Evolutionary conservation across 2,888 invertebrate species (phyloP).

Genomic region (Stratiomys singularior): DNA sequence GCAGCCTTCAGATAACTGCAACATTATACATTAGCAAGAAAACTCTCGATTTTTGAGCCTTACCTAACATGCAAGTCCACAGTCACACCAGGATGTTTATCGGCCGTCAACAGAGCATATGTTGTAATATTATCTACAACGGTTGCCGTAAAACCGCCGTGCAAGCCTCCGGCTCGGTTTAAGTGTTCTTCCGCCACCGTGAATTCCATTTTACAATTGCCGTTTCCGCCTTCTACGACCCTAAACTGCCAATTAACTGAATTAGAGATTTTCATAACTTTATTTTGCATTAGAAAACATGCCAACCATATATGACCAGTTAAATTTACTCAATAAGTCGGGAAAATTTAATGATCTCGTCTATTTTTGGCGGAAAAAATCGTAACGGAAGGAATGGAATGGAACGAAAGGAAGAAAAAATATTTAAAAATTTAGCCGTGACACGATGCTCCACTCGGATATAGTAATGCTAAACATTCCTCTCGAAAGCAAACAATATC

Average conservation of each 20-base stretch:
- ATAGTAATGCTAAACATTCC: too few species aligned
- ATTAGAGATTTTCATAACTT: too few species aligned
- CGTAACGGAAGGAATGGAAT: too few species aligned
- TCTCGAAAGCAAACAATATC: too few species aligned
- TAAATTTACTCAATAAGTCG: too few species aligned
- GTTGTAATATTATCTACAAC: constrained; percentile 79
- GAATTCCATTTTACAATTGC: constrained; percentile 80
- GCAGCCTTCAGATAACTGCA: constrained; percentile 79
- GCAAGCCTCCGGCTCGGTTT: constrained; percentile 80
- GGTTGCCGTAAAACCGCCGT: constrained; percentile 87
- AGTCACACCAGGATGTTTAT: constrained; percentile 78
- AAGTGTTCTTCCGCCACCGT: constrained; percentile 78
- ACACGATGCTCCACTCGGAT: too few species aligned
- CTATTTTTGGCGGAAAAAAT: too few species aligned
- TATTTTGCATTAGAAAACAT: too few species aligned
- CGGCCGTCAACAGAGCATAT: constrained; percentile 78
- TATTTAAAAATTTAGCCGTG: too few species aligned
- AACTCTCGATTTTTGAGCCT: constrained; percentile 57
- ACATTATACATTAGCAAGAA: constrained; percentile 47
- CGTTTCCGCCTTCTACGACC: constrained; percentile 71
- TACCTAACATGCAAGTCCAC: constrained; percentile 85
- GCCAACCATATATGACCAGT: too few species aligned
- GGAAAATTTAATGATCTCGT: too few species aligned
- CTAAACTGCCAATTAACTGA: constrained; percentile 57
- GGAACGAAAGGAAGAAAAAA: too few species aligned